Evolutionary conservation across 2,113 vertebrate genomes (phyloP).

Genomic region (Hippocampus zosterae): DNA sequence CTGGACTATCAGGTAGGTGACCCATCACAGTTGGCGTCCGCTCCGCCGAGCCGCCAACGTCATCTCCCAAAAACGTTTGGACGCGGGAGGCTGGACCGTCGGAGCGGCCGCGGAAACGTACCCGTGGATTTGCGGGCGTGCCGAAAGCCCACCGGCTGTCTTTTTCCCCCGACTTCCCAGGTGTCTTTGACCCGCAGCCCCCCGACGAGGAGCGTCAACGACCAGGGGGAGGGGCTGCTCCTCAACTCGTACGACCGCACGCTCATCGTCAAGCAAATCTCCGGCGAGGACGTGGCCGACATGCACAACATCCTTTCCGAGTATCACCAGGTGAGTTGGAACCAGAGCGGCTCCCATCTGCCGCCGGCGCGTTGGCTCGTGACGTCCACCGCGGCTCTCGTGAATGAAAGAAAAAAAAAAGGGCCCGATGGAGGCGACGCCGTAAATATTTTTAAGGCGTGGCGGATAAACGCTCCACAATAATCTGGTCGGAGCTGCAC

Average conservation of each 20-base stretch:
- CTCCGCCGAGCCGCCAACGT: too few relatives aligned
- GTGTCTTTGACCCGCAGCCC: conserved; percentile 83
- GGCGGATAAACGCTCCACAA: too few relatives aligned
- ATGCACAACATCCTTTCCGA: conserved; percentile 89
- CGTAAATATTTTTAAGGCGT: too few relatives aligned
- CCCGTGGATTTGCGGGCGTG: neutral
- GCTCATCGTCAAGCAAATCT: conserved; percentile 88
- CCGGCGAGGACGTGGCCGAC: conserved; percentile 88
- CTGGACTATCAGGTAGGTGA: conserved; percentile 84
- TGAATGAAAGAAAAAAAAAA: too few relatives aligned
- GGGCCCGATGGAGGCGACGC: too few relatives aligned
- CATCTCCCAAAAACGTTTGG: too few relatives aligned
- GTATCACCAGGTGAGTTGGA: conserved; percentile 83
- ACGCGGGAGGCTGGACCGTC: neutral
- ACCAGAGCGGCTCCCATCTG: too few relatives aligned
- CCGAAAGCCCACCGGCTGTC: neutral
- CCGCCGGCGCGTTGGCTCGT: too few relatives aligned
- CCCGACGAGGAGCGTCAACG: conserved; percentile 72
- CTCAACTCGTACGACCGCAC: conserved; percentile 85
- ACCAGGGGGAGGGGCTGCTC: conserved; percentile 77
- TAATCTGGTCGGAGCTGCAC: too few relatives aligned
- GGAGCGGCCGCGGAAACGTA: neutral
- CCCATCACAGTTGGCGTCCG: too few relatives aligned
- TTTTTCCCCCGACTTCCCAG: conserved; percentile 47
- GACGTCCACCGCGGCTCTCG: too few relatives aligned